Evolutionary conservation across 2,797 vertebrate species (phyloP).

Genomic region (Malacoctenus gilli): DNA sequence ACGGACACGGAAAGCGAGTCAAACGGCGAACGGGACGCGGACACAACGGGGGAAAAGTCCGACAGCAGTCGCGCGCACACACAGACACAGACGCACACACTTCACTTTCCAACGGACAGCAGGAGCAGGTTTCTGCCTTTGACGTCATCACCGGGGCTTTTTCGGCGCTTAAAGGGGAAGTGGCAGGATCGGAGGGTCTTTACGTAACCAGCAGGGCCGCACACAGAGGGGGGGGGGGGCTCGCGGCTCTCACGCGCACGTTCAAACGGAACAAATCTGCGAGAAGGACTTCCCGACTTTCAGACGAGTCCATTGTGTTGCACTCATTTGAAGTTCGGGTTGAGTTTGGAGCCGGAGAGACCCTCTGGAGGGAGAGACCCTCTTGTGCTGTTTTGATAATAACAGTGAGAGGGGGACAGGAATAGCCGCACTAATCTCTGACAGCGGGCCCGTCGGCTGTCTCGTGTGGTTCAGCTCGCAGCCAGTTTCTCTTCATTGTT

Average conservation of each 20-base stretch:
- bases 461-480: too few species aligned
- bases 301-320: too few species aligned
- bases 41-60: slow-evolving; percentile 42
- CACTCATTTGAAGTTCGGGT: too few species aligned
- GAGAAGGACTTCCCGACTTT: too few species aligned
- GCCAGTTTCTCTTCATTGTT: too few species aligned
- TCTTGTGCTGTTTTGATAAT: slow-evolving; percentile 28
- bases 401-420: slow-evolving; percentile 16
- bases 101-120: slow-evolving; percentile 70
- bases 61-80: slow-evolving; percentile 56
- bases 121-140: slow-evolving; percentile 64
- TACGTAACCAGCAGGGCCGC: not conserved
- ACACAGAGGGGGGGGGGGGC: too few species aligned
- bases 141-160: slow-evolving; percentile 75
- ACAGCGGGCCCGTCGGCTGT: slow-evolving; percentile 20
- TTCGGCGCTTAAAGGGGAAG: slow-evolving; percentile 71
- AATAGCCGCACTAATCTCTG: slow-evolving; percentile 50
- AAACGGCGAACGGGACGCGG: slow-evolving; percentile 38
- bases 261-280: too few species aligned
- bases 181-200: slow-evolving; percentile 4
- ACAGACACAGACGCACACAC: not conserved
- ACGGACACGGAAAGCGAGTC: slow-evolving; percentile 7
- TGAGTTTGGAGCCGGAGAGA: too few species aligned
- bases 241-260: too few species aligned
- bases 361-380: slow-evolving; percentile 4